Conservation (phyloP, 2,888 invertebrate species). For the Hypercompe scribonia region DNA sequence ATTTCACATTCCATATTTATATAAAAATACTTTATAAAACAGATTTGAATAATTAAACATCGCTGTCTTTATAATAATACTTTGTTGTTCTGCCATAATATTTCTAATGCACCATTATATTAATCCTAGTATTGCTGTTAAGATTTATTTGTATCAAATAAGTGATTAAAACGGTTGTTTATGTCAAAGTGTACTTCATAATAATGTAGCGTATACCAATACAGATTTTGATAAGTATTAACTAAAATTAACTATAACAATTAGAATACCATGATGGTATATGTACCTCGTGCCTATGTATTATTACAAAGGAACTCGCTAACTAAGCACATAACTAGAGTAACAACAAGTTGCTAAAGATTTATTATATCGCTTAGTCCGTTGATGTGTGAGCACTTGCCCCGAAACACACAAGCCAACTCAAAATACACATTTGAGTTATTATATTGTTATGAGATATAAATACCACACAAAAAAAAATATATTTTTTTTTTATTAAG, state of each 20-base stretch:
- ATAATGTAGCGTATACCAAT: background rate
- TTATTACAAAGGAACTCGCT: background rate
- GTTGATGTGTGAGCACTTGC: too few species aligned
- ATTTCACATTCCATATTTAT: slow-evolving; percentile 8
- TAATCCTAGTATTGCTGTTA: slow-evolving; percentile 44
- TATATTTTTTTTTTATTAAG: too few species aligned
- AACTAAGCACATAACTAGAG: background rate
- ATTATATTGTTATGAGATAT: background rate
- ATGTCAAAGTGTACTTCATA: background rate
- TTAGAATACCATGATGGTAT: background rate
- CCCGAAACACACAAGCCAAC: background rate
- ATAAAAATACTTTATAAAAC: slow-evolving; percentile 28
- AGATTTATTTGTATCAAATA: slow-evolving; percentile 26
- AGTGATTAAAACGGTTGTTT: background rate
- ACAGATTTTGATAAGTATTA: background rate
- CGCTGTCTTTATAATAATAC: slow-evolving; percentile 55
- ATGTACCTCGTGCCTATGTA: background rate
- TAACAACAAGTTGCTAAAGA: background rate
- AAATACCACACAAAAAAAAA: background rate
- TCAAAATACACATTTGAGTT: background rate
- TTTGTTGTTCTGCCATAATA: slow-evolving; percentile 33
- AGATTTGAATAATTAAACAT: slow-evolving; percentile 44
- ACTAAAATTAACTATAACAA: slow-evolving; percentile 6
- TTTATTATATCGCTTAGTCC: background rate
- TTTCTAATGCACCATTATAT: slow-evolving; percentile 28